Percentiles rank a stretch among this genome's conserved stretches.
Evolutionary conservation across 2,888 invertebrate genomes (phyloP).

Genomic region (Magallana nippona): DNA sequence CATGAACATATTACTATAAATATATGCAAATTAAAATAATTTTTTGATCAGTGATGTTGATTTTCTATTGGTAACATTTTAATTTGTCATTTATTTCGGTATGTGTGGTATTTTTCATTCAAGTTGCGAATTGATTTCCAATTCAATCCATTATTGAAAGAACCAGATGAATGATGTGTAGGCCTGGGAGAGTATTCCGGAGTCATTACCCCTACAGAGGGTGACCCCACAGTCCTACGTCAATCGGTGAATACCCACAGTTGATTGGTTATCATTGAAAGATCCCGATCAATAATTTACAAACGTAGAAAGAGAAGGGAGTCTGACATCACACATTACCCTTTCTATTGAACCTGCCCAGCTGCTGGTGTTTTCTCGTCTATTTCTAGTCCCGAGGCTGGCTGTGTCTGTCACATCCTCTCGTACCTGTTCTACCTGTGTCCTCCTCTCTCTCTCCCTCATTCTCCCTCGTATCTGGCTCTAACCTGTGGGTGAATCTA

Average conservation of each 20-base stretch:
- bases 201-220: background rate
- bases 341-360: background rate
- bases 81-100: too few species aligned
- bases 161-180: too few species aligned
- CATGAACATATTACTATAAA: too few species aligned
- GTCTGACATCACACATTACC: slow-evolving; percentile 6
- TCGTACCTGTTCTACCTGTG: background rate
- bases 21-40: too few species aligned
- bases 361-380: background rate
- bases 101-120: too few species aligned
- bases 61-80: too few species aligned
- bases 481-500: too few species aligned
- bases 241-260: background rate
- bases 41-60: too few species aligned
- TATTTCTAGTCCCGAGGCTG: slow-evolving; percentile 8
- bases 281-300: slow-evolving; percentile 10
- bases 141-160: too few species aligned
- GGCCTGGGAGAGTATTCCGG: background rate
- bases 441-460: too few species aligned
- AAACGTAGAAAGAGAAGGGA: background rate
- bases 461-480: too few species aligned
- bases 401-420: background rate
- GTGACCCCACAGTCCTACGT: background rate
- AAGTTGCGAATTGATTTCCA: too few species aligned
- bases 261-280: slow-evolving; percentile 20